Base-by-base conservation (phyloP, 2,888 invertebrate species). In the Lymantria dispar region DNA sequence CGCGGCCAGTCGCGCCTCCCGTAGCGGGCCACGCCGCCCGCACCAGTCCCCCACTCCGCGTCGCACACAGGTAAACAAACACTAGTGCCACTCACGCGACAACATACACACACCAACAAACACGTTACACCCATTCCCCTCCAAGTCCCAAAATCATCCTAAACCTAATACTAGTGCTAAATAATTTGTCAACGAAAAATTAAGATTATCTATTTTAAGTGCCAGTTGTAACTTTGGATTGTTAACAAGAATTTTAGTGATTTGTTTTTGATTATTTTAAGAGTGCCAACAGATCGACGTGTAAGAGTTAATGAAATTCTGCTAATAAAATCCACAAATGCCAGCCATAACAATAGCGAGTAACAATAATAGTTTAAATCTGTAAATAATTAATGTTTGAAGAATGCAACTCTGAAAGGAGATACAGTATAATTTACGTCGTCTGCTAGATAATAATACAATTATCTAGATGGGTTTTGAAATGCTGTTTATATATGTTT, bases 1-100 rank as follows among this genome's bases (percentile, higher is more conserved):
- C 81, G 87, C 83, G 89, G 83, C 75, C 82, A 86, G 82, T 87
- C 90, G 90, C 87, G 88, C 84, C 74, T 64, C 45, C 64, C 68
- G 68, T 60, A 74, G 83, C 84, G 82, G 83, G 81, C 74, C 63
- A 62, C 69, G 74, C 76, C 74, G 70, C 73, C 71, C 72, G 75
- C 76, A 80, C 83, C 83, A 65, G 54, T 72, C 78, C 82, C 74
- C 69, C 74, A 62, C 64, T 63, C 63, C 71, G 68, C 71, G 65
- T 69, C 78, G 59, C 70, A 74, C 69, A 69, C 88, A 89, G 89
- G 89, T 89, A 89, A 88, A 86, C 82, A 81, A 74, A 67, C 50
- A 52, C 41, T 52, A 63, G 50, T 65, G 57, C 58, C 47, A 64
- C 63, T 49, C 55, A 42, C 48, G 54, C 42, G 14, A 8, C 40